Percentiles rank a stretch among this genome's conserved stretches.
Evolutionary conservation across 2,888 invertebrate genomes (phyloP).

Genomic region (Dolichomitus sp.): DNA sequence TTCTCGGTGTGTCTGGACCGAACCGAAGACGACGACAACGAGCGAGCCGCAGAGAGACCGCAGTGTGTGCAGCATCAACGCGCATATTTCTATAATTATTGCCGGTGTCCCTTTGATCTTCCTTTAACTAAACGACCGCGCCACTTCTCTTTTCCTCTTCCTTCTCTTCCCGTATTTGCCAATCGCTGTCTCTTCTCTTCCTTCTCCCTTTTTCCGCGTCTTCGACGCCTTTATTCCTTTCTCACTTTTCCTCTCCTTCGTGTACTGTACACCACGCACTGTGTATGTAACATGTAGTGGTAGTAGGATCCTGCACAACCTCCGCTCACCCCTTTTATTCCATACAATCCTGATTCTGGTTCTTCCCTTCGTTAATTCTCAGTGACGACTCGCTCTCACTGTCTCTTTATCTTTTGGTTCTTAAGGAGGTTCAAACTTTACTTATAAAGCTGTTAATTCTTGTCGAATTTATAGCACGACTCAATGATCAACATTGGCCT

Average conservation of each 20-base stretch:
- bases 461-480: too few relatives aligned
- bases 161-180: constrained; percentile 45
- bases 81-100: constrained; percentile 86
- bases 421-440: background rate
- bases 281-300: constrained; percentile 9
- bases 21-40: constrained; percentile 48
- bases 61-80: constrained; percentile 76
- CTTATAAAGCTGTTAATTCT: background rate
- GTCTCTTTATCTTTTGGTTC: constrained; percentile 50
- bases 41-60: constrained; percentile 4
- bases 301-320: constrained; percentile 2
- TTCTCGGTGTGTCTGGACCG: too few relatives aligned
- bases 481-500: too few relatives aligned
- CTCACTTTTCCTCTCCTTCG: constrained; percentile 58
- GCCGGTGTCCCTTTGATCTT: constrained; percentile 84
- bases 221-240: constrained; percentile 45
- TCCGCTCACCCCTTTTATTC: constrained; percentile 35
- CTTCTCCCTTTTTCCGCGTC: constrained; percentile 38
- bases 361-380: constrained; percentile 64
- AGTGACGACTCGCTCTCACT: constrained; percentile 42
- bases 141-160: constrained; percentile 64
- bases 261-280: background rate
- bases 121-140: constrained; percentile 76
- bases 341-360: constrained; percentile 55
- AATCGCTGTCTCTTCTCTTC: constrained; percentile 36